These are phyloP conservation scores for Cassiopea andromeda DNA, from an alignment of 30 jellyfish, hydroid and myxozoan species.

Conservation along the genomic window DNA sequence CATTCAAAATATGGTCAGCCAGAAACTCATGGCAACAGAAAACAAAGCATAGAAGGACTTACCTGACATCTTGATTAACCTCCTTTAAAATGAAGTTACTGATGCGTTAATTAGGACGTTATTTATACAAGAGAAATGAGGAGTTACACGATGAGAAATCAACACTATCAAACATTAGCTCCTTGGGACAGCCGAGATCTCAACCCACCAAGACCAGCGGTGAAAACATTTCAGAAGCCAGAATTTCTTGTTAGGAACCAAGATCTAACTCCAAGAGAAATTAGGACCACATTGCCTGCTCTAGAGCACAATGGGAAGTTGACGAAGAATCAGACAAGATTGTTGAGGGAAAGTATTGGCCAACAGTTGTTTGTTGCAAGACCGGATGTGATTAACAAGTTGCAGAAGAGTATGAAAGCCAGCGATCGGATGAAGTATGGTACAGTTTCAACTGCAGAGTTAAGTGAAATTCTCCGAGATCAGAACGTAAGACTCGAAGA, in stretches of 20 bases:
- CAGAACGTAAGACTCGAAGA: slow-evolving; percentile 60
- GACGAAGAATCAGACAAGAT: slow-evolving; percentile 47
- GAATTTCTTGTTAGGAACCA: slow-evolving; percentile 78
- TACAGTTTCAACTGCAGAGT: neutral
- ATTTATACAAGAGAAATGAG: slow-evolving; percentile 31
- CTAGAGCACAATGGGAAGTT: slow-evolving; percentile 7
- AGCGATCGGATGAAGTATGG: slow-evolving; percentile 56
- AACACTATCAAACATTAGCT: slow-evolving; percentile 43
- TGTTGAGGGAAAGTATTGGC: slow-evolving; percentile 61
- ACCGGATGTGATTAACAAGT: slow-evolving; percentile 39
- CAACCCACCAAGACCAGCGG: slow-evolving; percentile 43
- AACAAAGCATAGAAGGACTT: neutral
- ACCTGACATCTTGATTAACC: neutral
- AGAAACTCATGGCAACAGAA: slow-evolving; percentile 44
- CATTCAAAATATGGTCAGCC: slow-evolving; percentile 50
- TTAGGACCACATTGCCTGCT: slow-evolving; percentile 58
- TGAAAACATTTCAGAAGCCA: slow-evolving; percentile 63
- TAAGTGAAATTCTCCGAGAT: slow-evolving; percentile 2
- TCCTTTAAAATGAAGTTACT: neutral
- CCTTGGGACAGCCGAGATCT: slow-evolving; percentile 70
- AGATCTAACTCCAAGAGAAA: slow-evolving; percentile 71
- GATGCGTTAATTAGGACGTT: neutral
- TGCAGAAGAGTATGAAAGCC: slow-evolving; percentile 29
- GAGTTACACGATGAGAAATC: slow-evolving; percentile 30
- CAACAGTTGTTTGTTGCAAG: slow-evolving; percentile 45